phyloP scores from a whole-genome alignment of 1,140 invertebrate species.

The Kradibia gibbosae region DNA sequence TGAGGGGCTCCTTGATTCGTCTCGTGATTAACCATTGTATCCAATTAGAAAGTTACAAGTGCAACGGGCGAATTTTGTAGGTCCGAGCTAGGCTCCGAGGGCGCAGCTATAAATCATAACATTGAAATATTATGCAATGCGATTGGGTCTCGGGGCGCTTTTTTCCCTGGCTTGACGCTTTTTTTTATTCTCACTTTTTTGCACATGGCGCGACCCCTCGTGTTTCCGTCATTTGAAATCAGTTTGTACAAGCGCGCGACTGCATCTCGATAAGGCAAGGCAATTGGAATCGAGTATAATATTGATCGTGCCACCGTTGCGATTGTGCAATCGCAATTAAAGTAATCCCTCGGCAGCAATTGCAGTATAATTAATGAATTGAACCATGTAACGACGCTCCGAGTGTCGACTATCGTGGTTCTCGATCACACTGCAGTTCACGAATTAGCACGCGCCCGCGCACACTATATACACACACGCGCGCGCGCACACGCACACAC shows the following conservation, averaged over 20 bases:
- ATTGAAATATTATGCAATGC: neutral
- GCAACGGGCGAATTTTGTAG: too few species aligned
- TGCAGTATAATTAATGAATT: constrained; percentile 49
- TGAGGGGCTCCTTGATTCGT: too few species aligned
- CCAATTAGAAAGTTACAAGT: too few species aligned
- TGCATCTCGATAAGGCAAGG: constrained; percentile 34
- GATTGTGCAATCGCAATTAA: constrained; percentile 46
- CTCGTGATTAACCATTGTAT: too few species aligned
- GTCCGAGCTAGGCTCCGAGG: neutral
- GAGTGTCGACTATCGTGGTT: constrained; percentile 44
- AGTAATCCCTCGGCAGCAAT: constrained; percentile 24
- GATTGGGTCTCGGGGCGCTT: neutral
- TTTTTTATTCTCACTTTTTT: neutral
- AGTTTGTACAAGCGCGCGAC: constrained; percentile 1
- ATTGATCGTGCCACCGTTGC: constrained; percentile 41
- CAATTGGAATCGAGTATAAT: constrained; percentile 40
- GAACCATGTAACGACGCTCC: constrained; percentile 43
- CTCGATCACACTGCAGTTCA: constrained; percentile 31
- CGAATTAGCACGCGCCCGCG: constrained; percentile 19
- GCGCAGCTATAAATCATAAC: neutral
- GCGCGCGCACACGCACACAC: too few species aligned
- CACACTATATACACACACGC: too few species aligned
- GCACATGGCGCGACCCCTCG: neutral
- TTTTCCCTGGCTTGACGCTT: neutral
- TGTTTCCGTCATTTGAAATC: constrained; percentile 28